Conservation (phyloP, 2,888 invertebrate species). For the Himalopsyche kuldschensis region DNA sequence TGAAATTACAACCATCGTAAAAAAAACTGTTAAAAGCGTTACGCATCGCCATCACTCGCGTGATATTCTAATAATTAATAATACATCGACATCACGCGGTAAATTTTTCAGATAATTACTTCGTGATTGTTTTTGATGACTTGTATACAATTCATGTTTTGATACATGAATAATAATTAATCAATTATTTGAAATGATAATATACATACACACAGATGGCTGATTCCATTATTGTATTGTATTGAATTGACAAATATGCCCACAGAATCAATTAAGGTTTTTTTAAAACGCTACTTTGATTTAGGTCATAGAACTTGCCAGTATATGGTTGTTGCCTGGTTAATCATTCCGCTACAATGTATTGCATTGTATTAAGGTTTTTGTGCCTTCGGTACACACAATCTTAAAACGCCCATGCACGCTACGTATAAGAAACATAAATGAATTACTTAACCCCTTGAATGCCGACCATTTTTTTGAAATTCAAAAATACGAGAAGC, state of each 20-base stretch:
- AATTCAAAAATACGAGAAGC: too few relatives aligned
- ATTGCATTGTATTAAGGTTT: neutral
- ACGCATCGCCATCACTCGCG: too few relatives aligned
- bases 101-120: too few relatives aligned
- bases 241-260: neutral
- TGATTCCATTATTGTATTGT: neutral
- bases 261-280: neutral
- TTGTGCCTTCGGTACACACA: neutral
- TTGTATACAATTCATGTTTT: too few relatives aligned
- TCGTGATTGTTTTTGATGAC: neutral
- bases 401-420: neutral
- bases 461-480: neutral
- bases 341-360: neutral
- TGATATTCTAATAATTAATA: too few relatives aligned
- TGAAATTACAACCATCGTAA: too few relatives aligned
- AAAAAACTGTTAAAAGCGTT: too few relatives aligned
- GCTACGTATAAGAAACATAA: neutral
- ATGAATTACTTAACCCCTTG: neutral
- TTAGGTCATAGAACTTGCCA: neutral
- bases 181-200: neutral
- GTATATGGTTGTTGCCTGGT: neutral
- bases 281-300: neutral
- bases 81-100: too few relatives aligned
- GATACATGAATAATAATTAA: neutral
- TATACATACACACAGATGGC: neutral